Percentiles rank a stretch among this genome's conserved stretches.
Conservation (phyloP, 2,888 invertebrate species). For the Diadromus collaris region DNA sequence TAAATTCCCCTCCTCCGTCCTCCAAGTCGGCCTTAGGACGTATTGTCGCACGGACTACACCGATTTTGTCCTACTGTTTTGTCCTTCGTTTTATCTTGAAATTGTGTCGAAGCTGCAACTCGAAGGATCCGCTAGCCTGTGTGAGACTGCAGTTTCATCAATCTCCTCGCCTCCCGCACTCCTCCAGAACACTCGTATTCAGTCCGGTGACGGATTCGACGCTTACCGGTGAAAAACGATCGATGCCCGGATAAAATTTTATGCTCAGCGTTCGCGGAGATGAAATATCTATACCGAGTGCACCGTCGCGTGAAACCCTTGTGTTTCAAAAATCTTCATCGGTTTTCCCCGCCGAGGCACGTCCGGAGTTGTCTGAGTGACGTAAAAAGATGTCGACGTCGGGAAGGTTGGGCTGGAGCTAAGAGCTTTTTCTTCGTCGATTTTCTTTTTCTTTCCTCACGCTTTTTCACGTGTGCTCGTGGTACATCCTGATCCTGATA, state of each 20-base stretch:
- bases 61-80: not conserved
- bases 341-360: not conserved
- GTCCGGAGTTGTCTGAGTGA: not conserved
- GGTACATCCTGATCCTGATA: not conserved
- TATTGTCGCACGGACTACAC: not conserved
- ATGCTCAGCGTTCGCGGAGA: not conserved
- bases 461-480: not conserved
- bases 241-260: conserved; percentile 2
- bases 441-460: not conserved
- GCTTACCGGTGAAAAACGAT: too few relatives aligned
- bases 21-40: not conserved
- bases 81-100: not conserved
- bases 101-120: not conserved
- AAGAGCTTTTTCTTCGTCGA: not conserved
- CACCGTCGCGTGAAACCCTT: conserved; percentile 39
- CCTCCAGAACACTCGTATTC: too few relatives aligned
- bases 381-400: conserved; percentile 16
- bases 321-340: conserved; percentile 33
- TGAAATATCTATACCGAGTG: conserved; percentile 32
- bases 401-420: not conserved
- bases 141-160: too few relatives aligned
- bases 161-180: too few relatives aligned
- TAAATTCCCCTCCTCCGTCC: not conserved
- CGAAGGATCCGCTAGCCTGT: not conserved
- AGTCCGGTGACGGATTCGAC: too few relatives aligned